Base-by-base conservation (phyloP, 2,113 vertebrate genomes). In the Henicopernis longicauda region DNA sequence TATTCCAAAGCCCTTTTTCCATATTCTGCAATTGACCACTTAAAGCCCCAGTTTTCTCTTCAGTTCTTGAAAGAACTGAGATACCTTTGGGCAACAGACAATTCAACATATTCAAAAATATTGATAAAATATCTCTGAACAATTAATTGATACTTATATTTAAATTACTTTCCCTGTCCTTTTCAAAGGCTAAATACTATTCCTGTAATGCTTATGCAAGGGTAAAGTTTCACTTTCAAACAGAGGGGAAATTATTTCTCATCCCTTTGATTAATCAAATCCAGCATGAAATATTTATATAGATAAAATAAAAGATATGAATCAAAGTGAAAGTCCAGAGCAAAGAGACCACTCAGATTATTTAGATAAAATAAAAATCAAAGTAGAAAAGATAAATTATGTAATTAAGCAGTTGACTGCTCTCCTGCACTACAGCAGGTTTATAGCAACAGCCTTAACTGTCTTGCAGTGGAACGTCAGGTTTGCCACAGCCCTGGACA, bases 301-400 rank as follows among this genome's bases (percentile, higher is more conserved):
- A 76, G 89, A 88, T 84, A 93, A 92, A 96, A 92, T 84, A 95
- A 95, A 83, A 91, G 21, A 74, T 86, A 89, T 93, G 23, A 87
- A 93, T 95, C 85, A 96, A 94, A 90, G 52, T 79, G 50, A 81
- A 94, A 55, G 20, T 88, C 81, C 61, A 44, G 62, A 82, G 49
- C 54, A 74, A 91, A 84, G 55, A 95, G 47, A 84, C 29, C 57
- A 91, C 61, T 66, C 62, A 42, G 40, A 81, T 86, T 83, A 88
- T 89, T 93, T 89, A 82, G 47, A 62, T 77, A 86, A 92, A 96
- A 96, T 69, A 92, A 95, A 90, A 96, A 93, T 79, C 54, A 89
- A 86, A 94, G 22, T 13, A 92, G 78, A 82, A 89, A 90, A 91
- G 29, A 94, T 55, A 90, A 94, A 90, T 86, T 82, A 83, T 16